Evolutionary conservation across 2,113 vertebrate genomes (phyloP), one percentile per base, ranked within the genome.

Genomic region (Grammomys surdaster): DNA sequence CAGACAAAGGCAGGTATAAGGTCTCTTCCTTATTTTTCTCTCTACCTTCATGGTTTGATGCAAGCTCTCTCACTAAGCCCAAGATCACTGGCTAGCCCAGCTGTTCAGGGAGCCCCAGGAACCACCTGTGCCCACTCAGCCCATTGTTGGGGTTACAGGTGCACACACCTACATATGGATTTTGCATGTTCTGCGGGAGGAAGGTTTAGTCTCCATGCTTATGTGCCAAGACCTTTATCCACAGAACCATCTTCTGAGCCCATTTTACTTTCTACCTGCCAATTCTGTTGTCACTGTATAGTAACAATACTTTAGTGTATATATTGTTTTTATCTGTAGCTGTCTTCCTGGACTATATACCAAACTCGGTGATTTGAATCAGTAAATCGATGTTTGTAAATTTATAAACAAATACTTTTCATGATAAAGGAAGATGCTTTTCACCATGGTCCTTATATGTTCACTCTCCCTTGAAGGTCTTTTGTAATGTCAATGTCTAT

Each of bases 281-380:
- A 86, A 80, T 78, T 82, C 6, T n/a, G 36, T n/a, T 43, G 4
- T 85, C 73, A 72, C 91, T 75, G 93, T 78, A 58, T 56, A 63
- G 56, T 28, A 8, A 48, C 58, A 95, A 56, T 86, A 6, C 93
- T 84, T 69, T 73, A 88, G 24, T 22, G 75, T 36, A 26, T 17
- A 77, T 73, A 43, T 69, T 36, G 78, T 63, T 91, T 86, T 95
- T 76, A 82, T 89, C 43, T 88, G 31, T 69, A 76, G 40, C 70
- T 93, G 22, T 76, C 6, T 89, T 89, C 24, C 88, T 91, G 85
- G 5, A 43, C 67, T 88, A 33, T 76, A 43, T 89, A 28, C 33
- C 88, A 24, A 73, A 46, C 1, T 9, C 46, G 73, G 19, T 86
- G 78, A 77, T 48, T 94, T 85, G 46, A 78, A 88, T 36, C 77